A percentile compares a stretch with the other conserved stretches of the same genome.
Conservation (phyloP, 1,140 invertebrate genomes). For the Drosophila jambulina region DNA sequence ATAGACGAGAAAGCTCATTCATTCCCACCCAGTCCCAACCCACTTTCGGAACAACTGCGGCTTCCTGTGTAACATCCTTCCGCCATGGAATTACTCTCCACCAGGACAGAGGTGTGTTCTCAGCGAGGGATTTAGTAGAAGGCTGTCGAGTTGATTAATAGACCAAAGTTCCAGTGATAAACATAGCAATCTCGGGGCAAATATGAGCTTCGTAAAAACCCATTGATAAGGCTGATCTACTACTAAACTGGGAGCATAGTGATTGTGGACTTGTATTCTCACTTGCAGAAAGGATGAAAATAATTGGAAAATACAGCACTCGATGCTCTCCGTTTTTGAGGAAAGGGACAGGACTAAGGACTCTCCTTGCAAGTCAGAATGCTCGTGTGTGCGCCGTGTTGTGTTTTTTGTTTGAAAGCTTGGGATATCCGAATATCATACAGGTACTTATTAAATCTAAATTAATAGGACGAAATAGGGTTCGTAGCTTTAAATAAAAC, state of each 20-base stretch:
- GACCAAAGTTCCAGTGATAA: conserved; percentile 41
- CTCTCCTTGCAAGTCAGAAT: neutral
- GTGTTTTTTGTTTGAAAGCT: too few relatives aligned
- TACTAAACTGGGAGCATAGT: conserved; percentile 5
- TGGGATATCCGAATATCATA: too few relatives aligned
- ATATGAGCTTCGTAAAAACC: conserved; percentile 21
- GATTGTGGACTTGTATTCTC: conserved; percentile 28
- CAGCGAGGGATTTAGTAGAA: neutral
- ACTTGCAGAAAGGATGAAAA: neutral
- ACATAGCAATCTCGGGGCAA: conserved; percentile 20
- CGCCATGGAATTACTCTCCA: conserved; percentile 55
- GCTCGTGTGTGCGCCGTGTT: too few relatives aligned
- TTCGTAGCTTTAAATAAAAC: too few relatives aligned
- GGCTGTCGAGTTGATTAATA: conserved; percentile 40
- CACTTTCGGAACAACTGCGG: conserved; percentile 41
- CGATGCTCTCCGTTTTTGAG: neutral
- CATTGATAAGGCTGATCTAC: conserved; percentile 34
- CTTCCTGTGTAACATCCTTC: conserved; percentile 67
- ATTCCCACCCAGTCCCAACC: neutral
- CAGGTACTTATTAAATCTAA: too few relatives aligned
- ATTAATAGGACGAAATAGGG: too few relatives aligned
- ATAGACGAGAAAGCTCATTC: conserved; percentile 48
- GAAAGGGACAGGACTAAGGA: neutral
- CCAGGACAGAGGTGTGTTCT: neutral
- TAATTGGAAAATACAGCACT: conserved; percentile 36